phyloP scores from a whole-genome alignment of 1,140 invertebrate genomes.

The Phocides pigmalion region DNA sequence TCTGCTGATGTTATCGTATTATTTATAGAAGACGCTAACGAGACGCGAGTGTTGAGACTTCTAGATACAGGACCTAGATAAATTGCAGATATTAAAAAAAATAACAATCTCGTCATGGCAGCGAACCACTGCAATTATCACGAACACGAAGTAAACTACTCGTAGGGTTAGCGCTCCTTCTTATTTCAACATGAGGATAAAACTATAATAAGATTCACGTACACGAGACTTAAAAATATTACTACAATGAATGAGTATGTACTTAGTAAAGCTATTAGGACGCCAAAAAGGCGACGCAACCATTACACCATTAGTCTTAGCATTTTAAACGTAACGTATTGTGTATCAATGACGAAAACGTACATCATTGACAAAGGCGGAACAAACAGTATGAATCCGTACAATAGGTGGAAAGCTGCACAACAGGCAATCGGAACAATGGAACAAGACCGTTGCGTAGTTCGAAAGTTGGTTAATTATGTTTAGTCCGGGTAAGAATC shows the following conservation, averaged over 20 bases:
- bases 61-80: slow-evolving; percentile 53
- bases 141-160: slow-evolving; percentile 1
- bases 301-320: neutral
- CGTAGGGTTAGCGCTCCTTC: neutral
- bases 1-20: slow-evolving; percentile 57
- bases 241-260: neutral
- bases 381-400: slow-evolving; percentile 38
- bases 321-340: slow-evolving; percentile 13
- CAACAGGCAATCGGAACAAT: slow-evolving; percentile 30
- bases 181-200: no score
- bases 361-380: slow-evolving; percentile 43
- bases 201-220: no score
- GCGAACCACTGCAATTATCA: slow-evolving; percentile 42
- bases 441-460: slow-evolving; percentile 31
- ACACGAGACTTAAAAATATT: no score
- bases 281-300: neutral
- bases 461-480: slow-evolving; percentile 24
- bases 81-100: slow-evolving; percentile 47
- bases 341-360: slow-evolving; percentile 29
- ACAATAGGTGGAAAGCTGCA: slow-evolving; percentile 34
- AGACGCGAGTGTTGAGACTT: slow-evolving; percentile 52
- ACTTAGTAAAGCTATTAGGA: neutral
- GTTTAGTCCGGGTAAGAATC: neutral
- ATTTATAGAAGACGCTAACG: slow-evolving; percentile 72
- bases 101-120: slow-evolving; percentile 55